Evolutionary conservation across 2,797 vertebrate species (phyloP).

Genomic region (Danio albolineatus): DNA sequence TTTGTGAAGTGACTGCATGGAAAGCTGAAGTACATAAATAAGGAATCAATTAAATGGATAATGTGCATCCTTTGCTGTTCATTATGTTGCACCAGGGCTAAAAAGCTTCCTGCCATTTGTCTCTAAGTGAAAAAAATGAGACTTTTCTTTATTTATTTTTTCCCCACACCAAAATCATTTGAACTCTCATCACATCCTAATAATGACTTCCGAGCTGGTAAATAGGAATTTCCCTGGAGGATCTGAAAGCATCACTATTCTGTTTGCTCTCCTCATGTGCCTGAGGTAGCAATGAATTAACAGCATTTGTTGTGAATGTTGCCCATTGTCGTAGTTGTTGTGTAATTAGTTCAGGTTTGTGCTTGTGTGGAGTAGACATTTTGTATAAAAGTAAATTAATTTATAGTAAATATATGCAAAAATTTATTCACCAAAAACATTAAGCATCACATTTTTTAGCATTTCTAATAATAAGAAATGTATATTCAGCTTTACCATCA

Average conservation of each 20-base stretch:
- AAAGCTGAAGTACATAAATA: background rate
- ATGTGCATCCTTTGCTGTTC: background rate
- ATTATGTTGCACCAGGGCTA: background rate
- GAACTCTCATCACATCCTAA: background rate
- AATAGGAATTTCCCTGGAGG: background rate
- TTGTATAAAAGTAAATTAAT: too few relatives aligned
- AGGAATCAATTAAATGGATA: background rate
- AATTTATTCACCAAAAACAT: background rate
- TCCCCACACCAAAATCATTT: background rate
- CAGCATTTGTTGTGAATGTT: background rate
- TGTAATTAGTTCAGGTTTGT: slow-evolving; percentile 5
- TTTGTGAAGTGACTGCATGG: slow-evolving; percentile 5
- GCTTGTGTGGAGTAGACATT: background rate
- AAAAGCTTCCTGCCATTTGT: slow-evolving; percentile 6
- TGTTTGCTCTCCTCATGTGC: background rate
- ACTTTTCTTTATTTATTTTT: background rate
- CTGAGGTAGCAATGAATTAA: slow-evolving; percentile 22
- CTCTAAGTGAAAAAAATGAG: background rate
- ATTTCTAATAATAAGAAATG: background rate
- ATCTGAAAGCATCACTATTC: background rate
- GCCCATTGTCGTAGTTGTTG: background rate
- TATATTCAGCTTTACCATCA: background rate
- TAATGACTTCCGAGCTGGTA: background rate
- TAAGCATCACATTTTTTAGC: background rate
- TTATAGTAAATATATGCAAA: too few relatives aligned